phyloP scores from a whole-genome alignment of 1,140 invertebrate genomes.

The Drosophila guanche region DNA sequence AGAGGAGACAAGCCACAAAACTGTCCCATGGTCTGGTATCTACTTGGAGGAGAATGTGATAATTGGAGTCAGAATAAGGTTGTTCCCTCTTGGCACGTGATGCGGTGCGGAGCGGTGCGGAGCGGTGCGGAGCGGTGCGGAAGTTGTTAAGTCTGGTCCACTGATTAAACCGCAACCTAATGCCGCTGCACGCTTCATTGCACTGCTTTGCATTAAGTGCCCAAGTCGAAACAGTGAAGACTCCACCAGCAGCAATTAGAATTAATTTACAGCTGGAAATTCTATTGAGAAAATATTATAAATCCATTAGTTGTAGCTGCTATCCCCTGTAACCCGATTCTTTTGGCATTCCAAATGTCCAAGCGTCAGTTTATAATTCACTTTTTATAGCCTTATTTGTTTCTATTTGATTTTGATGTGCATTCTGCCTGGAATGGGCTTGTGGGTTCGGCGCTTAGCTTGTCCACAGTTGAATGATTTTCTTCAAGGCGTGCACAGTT shows the following conservation, averaged over 20 bases:
- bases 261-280: too few relatives aligned
- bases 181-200: conserved; percentile 64
- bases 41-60: conserved; percentile 4
- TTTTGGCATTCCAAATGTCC: conserved; percentile 57
- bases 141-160: conserved; percentile 71
- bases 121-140: conserved; percentile 52
- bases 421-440: conserved; percentile 17
- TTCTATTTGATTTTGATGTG: conserved; percentile 23
- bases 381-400: conserved; percentile 21
- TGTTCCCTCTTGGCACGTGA: conserved; percentile 59
- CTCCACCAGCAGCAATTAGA: neutral
- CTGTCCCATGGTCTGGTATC: conserved; percentile 26
- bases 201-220: conserved; percentile 46
- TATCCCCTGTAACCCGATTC: conserved; percentile 30
- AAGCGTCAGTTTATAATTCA: conserved; percentile 69
- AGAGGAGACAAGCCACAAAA: conserved; percentile 30
- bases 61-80: conserved; percentile 1
- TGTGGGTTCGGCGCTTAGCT: conserved; percentile 60
- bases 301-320: neutral
- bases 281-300: too few relatives aligned
- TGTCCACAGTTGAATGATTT: conserved; percentile 75
- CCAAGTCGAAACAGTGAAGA: conserved; percentile 19
- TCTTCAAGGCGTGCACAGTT: conserved; percentile 73
- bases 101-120: conserved; percentile 22
- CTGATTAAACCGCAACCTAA: conserved; percentile 64